Evolutionary conservation across 2,888 invertebrate genomes (phyloP), one percentile per base, ranked within the genome.

Genomic region (Margaritifera margaritifera): DNA sequence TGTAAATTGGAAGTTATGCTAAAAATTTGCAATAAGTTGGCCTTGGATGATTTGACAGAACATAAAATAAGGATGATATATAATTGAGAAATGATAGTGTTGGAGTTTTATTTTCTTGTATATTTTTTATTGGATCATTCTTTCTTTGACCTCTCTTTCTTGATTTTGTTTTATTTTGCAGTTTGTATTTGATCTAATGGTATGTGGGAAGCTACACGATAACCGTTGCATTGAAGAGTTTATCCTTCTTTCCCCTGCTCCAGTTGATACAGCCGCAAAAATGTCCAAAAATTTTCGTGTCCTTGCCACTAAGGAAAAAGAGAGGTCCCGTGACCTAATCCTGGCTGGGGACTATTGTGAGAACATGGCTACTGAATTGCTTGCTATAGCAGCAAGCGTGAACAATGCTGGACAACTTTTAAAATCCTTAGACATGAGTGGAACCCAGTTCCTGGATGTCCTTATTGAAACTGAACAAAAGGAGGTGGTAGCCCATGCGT

Each of bases 381-480:
- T 99, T 72, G 96, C 98, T 0, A 91, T 99, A 64, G 97, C 98
- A 0, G 96, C 98, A 4, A 96, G 96, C 15, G 94, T 96, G 0
- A 96, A 98, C 91, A 97, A 97, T 6, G 97, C 99, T 2, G 98
- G 97, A 0, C 93, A 96, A 83, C 94, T 99, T 72, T 92, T 99
- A 56, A 97, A 98, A 66, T 96, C 99, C 62, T 96, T 97, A 63
- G 99, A 99, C 90, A 93, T 95, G 79, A 92, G 97, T 70, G 98
- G 96, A 87, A 94, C 96, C 25, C 98, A 98, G 86, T 97, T 98
- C 90, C 92, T 98, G 75, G 98, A 99, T 89, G 96, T 98, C 0
- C 92, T 99, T 58, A 99, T 99, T 82, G 99, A 99, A 90, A 97
- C 98, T 88, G 99, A 99, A 89, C 99, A 99, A 89, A 99, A 98